Evolutionary conservation across 64 coral and sea anemone genomes (phyloP).

Genomic region (Montipora sp.): DNA sequence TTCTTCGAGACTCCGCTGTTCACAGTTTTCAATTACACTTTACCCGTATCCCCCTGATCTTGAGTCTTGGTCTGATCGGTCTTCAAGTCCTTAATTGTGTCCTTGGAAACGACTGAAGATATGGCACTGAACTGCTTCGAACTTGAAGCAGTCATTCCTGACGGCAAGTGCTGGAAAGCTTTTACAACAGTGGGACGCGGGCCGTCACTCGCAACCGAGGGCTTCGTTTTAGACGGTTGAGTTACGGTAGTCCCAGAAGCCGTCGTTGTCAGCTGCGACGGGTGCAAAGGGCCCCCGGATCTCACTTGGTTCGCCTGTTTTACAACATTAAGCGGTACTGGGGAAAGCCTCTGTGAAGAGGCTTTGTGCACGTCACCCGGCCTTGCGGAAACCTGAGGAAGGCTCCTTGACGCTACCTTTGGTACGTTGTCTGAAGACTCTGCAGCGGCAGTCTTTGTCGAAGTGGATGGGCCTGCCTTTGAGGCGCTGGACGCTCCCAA

Average conservation of each 20-base stretch:
- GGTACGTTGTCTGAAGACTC: neutral
- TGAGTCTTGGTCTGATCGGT: neutral
- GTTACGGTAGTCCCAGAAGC: neutral
- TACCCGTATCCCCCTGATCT: neutral
- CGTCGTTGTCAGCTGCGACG: neutral
- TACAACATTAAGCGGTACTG: neutral
- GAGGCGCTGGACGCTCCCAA: neutral
- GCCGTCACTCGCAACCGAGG: neutral
- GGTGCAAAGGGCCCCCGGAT: neutral
- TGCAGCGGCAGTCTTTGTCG: neutral
- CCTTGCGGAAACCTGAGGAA: neutral
- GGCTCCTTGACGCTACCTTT: neutral
- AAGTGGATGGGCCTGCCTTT: neutral
- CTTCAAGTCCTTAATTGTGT: neutral
- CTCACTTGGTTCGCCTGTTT: neutral
- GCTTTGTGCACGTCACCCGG: neutral
- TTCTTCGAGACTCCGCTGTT: neutral
- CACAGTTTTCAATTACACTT: neutral
- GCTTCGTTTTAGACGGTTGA: neutral
- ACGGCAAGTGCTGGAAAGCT: constrained; percentile 37
- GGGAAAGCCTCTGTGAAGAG: neutral
- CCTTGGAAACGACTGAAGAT: neutral
- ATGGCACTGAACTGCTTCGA: constrained; percentile 28
- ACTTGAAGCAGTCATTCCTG: constrained; percentile 20
- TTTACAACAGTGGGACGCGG: neutral